phyloP scores from a whole-genome alignment of 2,888 invertebrate genomes.

The Criorhina ranunculi region DNA sequence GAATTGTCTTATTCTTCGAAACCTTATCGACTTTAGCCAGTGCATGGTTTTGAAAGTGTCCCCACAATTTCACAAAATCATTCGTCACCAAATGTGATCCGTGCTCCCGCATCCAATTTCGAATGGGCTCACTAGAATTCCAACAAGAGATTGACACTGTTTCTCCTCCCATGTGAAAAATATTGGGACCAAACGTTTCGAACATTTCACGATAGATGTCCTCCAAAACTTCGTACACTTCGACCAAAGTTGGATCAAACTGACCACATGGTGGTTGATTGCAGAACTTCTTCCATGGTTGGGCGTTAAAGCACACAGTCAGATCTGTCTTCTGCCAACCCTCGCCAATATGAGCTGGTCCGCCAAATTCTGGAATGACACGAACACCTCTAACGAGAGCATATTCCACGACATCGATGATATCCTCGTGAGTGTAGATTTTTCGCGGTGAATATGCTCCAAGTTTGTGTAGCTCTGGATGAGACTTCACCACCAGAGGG shows the following conservation, averaged over 20 bases:
- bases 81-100: constrained; percentile 86
- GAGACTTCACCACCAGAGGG: constrained; percentile 90
- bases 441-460: constrained; percentile 91
- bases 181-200: constrained; percentile 85
- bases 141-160: constrained; percentile 88
- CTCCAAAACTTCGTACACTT: constrained; percentile 87
- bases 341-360: constrained; percentile 93
- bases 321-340: constrained; percentile 89
- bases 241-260: constrained; percentile 88
- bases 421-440: constrained; percentile 85
- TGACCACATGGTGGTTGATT: constrained; percentile 93
- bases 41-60: constrained; percentile 87
- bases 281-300: constrained; percentile 88
- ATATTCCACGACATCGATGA: constrained; percentile 86
- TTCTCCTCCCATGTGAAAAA: constrained; percentile 94
- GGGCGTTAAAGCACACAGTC: constrained; percentile 87
- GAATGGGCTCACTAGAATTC: constrained; percentile 88
- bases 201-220: constrained; percentile 90
- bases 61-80: constrained; percentile 88
- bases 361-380: constrained; percentile 94
- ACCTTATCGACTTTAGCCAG: constrained; percentile 76
- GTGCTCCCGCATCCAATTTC: constrained; percentile 87
- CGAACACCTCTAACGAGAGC: constrained; percentile 90
- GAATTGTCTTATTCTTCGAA: constrained; percentile 85
- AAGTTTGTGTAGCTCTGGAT: constrained; percentile 88